These are phyloP conservation scores for Ectropis crepuscularia DNA, from an alignment of 2,888 invertebrate genomes.

Conservation along the genomic window DNA sequence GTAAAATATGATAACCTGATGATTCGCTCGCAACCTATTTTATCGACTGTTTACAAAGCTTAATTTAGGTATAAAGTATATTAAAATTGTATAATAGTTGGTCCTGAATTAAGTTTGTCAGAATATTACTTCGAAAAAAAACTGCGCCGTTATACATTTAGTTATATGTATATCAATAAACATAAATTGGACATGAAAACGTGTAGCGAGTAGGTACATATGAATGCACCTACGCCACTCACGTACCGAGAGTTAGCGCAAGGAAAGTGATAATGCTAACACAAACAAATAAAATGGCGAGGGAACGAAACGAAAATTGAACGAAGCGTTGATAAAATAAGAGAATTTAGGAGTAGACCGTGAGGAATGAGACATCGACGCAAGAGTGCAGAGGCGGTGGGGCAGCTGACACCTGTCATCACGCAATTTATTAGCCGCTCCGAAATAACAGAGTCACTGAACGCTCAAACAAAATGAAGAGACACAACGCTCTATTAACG, in stretches of 20 bases:
- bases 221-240: constrained; percentile 9
- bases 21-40: no score
- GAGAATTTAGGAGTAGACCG: constrained; percentile 82
- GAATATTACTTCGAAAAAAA: no score
- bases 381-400: constrained; percentile 84
- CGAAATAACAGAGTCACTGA: constrained; percentile 83
- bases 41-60: no score
- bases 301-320: constrained; percentile 81
- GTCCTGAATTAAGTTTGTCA: no score
- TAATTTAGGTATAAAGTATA: no score
- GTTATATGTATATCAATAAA: constrained; percentile 1
- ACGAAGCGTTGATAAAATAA: constrained; percentile 83
- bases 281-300: constrained; percentile 75
- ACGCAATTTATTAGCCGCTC: constrained; percentile 83
- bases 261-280: constrained; percentile 64
- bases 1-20: no score
- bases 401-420: constrained; percentile 85
- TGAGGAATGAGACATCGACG: constrained; percentile 85
- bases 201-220: constrained; percentile 5
- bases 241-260: constrained; percentile 56
- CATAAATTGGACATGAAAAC: constrained; percentile 8
- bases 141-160: no score
- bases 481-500: constrained; percentile 82
- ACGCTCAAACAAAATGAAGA: constrained; percentile 82
- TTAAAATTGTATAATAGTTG: no score